Base-by-base conservation (phyloP, 2,113 vertebrate genomes). In the Leptosomus discolor region DNA sequence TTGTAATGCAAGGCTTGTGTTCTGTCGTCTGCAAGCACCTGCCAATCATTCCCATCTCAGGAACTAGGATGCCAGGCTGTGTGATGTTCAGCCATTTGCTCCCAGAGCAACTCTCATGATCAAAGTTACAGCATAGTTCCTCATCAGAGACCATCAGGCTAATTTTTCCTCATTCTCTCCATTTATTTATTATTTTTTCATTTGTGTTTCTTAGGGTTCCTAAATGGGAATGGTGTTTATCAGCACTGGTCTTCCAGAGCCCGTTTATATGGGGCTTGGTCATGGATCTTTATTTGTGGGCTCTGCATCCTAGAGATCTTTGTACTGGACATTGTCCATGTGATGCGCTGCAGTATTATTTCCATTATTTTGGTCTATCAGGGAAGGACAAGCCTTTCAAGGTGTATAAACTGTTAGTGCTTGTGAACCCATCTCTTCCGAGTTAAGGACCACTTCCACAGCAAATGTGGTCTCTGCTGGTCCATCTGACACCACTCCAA, bases 61-160 rank as follows among this genome's bases (percentile, higher is more conserved):
- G 63, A 67, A 37, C 18, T 3, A 12, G 74, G n/a, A 32, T 2
- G 5, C n/a, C 11, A 19, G n/a, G 15, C 22, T 6, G 1, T 0
- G 1, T 30, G 39, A 45, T 50, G 36, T 21, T 93, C 57, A 74
- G 21, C 23, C 5, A 0, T 14, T 75, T 56, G 36, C 57, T 68
- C 69, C 58, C 64, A 67, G 26, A 71, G 36, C 37, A 37, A 17
- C 9, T 65, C 13, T 79, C 39, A 11, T 1, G 1, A 20, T 20
- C 22, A 8, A 45, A 57, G 45, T 21, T 23, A 8, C 2, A 13
- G 13, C 20, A 64, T n/a, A 12, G 30, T 26, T 90, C 29, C 65
- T 83, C 34, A 21, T 43, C 58, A 70, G 30, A 51, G 24, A 4
- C n/a, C 41, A 87, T 8, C 39, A 23, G 36, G 29, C 1, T 75